These are phyloP conservation scores for Saccostrea glomerata DNA, from an alignment of 1,140 invertebrate genomes.

Conservation along the genomic window DNA sequence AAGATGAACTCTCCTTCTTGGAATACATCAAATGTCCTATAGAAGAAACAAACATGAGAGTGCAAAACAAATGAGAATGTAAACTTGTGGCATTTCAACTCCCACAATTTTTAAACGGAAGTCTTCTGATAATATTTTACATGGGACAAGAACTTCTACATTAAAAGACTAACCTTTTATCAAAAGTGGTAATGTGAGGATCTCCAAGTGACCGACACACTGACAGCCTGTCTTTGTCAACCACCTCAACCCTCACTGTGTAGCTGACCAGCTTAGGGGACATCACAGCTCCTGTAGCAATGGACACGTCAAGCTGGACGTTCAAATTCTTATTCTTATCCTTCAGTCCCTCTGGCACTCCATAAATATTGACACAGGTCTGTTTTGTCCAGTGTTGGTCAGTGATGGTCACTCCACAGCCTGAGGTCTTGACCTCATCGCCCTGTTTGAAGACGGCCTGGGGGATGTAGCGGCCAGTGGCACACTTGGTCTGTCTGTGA, in stretches of 20 bases:
- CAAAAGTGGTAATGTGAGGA: constrained; percentile 72
- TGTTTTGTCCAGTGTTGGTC: constrained; percentile 50
- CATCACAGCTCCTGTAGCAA: neutral
- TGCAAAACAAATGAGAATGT: too few species aligned
- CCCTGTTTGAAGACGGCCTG: constrained; percentile 62
- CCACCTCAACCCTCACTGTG: constrained; percentile 65
- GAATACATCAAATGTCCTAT: constrained; percentile 72
- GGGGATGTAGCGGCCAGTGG: constrained; percentile 49
- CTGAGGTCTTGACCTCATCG: neutral
- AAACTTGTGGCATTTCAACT: too few species aligned
- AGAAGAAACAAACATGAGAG: neutral
- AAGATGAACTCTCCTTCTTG: constrained; percentile 71
- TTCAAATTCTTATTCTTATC: constrained; percentile 61
- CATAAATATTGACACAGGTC: constrained; percentile 60
- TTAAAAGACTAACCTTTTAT: constrained; percentile 60
- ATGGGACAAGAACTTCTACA: neutral
- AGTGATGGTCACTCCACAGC: constrained; percentile 58
- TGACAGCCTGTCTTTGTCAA: constrained; percentile 64
- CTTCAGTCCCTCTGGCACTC: constrained; percentile 64
- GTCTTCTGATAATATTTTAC: too few species aligned
- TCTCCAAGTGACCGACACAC: constrained; percentile 70
- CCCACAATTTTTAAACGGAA: too few species aligned
- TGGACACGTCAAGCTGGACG: constrained; percentile 45
- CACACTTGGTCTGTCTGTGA: constrained; percentile 51
- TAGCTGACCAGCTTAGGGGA: neutral